Base-by-base conservation (phyloP, 2,888 invertebrate genomes). In the Ryuthela nishihirai region DNA sequence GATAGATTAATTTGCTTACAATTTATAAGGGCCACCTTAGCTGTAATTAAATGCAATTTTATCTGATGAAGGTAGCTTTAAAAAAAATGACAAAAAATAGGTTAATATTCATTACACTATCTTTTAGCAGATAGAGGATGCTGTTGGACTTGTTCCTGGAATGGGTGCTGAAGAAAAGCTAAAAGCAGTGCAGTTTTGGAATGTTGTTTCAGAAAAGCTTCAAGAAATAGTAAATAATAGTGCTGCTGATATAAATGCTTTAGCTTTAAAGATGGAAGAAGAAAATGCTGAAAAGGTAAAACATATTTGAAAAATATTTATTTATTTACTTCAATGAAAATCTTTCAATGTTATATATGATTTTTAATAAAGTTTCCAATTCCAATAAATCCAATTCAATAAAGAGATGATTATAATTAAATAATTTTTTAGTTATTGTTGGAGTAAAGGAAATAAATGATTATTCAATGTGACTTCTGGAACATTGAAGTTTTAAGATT, bases 181-280 rank as follows among this genome's bases (percentile, higher is more conserved):
- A 4, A 62, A 68, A 64, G 70, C 71, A 36, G 70, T 71, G 5
- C 69, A 70, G 23, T 69, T 67, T 47, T 71, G 71, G 71, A 71
- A 71, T 60, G 56, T 67, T 24, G 64, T 70, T 7, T 71, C 70
- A 3, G 70, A 70, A 45, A 67, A 66, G 44, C 60, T 71, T 7
- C 71, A 71, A 61, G 70, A 69, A 41, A 70, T 70, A 47, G 69
- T 71, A 15, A 70, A 71, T 44, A 66, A 65, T 43, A 70, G 69
- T 49, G 71, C 69, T 24, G 70, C 69, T 15, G 70, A 70, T 53
- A 68, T 71, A 9, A 69, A 64, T 56, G 69, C 69, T 7, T 48
- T 68, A 18, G 65, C 68, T 20, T 65, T 67, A 21, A 67, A 68
- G 43, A 49, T 68, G 54, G 67, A 66, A 35, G 67, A 65, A 45